Conservation (phyloP, 2,797 vertebrate species). For the Myotis planiceps region DNA sequence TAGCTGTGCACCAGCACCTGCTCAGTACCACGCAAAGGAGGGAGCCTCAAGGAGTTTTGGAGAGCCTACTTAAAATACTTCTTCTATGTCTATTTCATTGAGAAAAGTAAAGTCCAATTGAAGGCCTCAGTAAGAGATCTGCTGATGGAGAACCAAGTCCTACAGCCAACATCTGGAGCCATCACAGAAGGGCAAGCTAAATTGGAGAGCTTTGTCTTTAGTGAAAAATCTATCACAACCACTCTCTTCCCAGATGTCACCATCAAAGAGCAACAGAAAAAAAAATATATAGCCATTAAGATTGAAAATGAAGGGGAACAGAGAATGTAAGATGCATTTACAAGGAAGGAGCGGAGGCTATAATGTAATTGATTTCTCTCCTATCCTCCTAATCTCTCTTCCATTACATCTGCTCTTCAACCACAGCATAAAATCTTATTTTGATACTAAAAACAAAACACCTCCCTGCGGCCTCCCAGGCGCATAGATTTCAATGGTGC, state of each 20-base stretch:
- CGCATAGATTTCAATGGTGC: neutral
- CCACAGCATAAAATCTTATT: neutral
- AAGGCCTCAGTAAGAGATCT: neutral
- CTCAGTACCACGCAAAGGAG: neutral
- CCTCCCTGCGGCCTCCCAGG: neutral
- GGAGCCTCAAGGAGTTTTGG: neutral
- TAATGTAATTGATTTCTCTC: neutral
- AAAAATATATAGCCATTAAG: neutral
- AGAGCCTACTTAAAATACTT: neutral
- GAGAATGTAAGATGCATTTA: neutral
- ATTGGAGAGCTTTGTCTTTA: neutral
- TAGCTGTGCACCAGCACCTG: neutral
- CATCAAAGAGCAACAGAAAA: neutral
- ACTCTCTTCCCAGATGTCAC: neutral
- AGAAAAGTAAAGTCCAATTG: neutral
- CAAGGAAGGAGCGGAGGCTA: neutral
- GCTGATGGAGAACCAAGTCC: neutral
- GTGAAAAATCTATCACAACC: neutral
- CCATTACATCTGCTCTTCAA: neutral
- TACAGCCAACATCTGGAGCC: neutral
- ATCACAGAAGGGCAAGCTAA: neutral
- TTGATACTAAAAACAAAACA: neutral
- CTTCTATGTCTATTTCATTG: neutral
- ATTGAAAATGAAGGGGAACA: conserved; percentile 27
- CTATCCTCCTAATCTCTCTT: neutral